Evolutionary conservation across 2,888 invertebrate genomes (phyloP), one percentile per base, ranked within the genome.

Genomic region (Eubasilissa splendida): DNA sequence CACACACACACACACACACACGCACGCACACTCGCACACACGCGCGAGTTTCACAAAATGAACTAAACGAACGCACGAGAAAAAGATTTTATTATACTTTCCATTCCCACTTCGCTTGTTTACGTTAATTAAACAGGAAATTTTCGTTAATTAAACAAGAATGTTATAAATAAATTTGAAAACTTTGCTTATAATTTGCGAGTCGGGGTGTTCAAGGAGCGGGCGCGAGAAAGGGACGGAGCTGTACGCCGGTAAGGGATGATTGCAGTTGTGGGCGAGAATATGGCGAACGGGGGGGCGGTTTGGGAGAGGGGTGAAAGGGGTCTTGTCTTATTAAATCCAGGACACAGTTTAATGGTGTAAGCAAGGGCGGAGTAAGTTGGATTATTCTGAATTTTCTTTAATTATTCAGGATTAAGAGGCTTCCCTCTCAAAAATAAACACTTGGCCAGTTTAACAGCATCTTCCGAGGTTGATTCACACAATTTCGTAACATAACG

Each of bases 121-220:
- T 79, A 77, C 83, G 82, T 82, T 80, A 82, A 83, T 83, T 82
- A 81, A 84, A 82, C 80, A 82, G 79, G 80, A 84, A 80, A 84
- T 84, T 80, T 83, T 81, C 82, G 80, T 84, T 84, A 84, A 84
- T 84, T 84, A 83, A 84, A 84, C 84, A 84, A 80, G 84, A 84
- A 84, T 84, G 80, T 84, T 84, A 83, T 84, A 83, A 84, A 83
- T 84, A 83, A 83, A 81, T 84, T 83, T 83, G 81, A 83, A 83
- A 84, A 84, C 82, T 84, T 84, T 82, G 71, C 78, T 82, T 83
- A 83, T 84, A 84, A 84, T 84, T 81, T 79, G 84, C 76, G 80
- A 66, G 83, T 53, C 78, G 76, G 68, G 66, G 86, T 87, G 87
- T 87, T 33, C 53, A 52, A n/a, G 63, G n/a, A 22, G 12, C 22